Conservation (phyloP, 1,140 invertebrate genomes). For the Saccostrea echinata region DNA sequence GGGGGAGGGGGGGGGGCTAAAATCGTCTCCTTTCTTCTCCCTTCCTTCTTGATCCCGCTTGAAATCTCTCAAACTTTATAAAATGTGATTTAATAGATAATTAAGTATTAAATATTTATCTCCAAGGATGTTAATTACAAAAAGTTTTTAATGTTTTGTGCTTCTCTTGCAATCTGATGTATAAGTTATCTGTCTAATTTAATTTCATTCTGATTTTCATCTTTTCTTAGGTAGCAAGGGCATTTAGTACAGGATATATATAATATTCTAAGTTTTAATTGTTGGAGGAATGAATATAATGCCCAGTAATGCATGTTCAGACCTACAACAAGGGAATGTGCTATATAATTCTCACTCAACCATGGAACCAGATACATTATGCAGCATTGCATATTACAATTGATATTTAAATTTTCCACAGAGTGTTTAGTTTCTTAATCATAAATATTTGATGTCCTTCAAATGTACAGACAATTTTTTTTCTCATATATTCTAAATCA, state of each 20-base stretch:
- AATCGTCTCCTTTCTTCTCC: no score
- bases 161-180: no score
- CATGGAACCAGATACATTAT: constrained; percentile 9
- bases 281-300: not conserved
- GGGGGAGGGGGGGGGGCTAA: no score
- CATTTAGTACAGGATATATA: not conserved
- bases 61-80: no score
- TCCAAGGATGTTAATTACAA: no score
- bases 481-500: no score
- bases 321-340: not conserved
- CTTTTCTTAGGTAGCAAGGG: not conserved
- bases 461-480: no score
- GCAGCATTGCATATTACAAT: constrained; percentile 26
- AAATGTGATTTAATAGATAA: no score
- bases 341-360: not conserved
- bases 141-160: no score
- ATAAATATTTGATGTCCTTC: no score
- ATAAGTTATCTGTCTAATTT: not conserved
- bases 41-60: no score
- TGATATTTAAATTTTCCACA: constrained; percentile 4
- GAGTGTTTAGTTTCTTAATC: not conserved
- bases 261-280: not conserved
- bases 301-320: not conserved
- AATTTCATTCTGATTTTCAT: not conserved
- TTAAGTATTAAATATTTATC: no score